Evolutionary conservation across 2,797 vertebrate genomes (phyloP).

Genomic region (Takifugu rubripes): DNA sequence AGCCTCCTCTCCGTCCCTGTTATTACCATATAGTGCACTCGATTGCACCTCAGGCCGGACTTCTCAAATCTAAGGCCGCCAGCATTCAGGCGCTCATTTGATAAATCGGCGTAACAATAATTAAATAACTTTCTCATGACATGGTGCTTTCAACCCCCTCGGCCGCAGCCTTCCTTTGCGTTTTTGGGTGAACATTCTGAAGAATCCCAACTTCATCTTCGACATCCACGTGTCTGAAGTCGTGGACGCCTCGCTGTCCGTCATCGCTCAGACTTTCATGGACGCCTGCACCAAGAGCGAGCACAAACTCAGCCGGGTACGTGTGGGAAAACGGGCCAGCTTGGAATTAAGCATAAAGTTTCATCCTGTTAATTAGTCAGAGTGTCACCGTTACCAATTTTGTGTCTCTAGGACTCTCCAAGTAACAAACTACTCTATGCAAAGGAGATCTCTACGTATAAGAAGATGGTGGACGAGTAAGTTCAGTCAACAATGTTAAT

Average conservation of each 20-base stretch:
- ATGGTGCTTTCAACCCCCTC: constrained; percentile 1
- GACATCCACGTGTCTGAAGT: constrained; percentile 96
- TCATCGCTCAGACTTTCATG: constrained; percentile 99
- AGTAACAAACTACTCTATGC: constrained; percentile 99
- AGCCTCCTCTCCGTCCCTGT: constrained; percentile 31
- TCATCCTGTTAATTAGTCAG: constrained; percentile 5
- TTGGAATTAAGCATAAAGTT: constrained; percentile 4
- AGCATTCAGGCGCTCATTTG: constrained; percentile 11
- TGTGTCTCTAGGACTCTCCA: constrained; percentile 87
- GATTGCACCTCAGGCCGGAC: constrained; percentile 44
- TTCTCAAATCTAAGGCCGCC: constrained; percentile 37
- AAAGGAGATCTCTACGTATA: constrained; percentile 97
- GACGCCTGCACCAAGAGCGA: constrained; percentile 98
- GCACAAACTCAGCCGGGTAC: constrained; percentile 98
- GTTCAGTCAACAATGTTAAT: constrained; percentile 50
- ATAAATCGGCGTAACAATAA: constrained; percentile 33
- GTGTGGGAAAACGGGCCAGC: constrained; percentile 26
- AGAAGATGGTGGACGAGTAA: constrained; percentile 99
- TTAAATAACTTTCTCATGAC: constrained; percentile 11
- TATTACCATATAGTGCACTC: constrained; percentile 45
- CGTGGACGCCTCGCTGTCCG: constrained; percentile 94
- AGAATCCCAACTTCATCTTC: constrained; percentile 98
- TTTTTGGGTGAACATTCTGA: constrained; percentile 99
- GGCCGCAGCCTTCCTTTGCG: constrained; percentile 85
- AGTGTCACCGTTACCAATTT: constrained; percentile 22